Base-by-base conservation (phyloP, 2,797 vertebrate species). In the Acrossocheilus wenchowensis region DNA sequence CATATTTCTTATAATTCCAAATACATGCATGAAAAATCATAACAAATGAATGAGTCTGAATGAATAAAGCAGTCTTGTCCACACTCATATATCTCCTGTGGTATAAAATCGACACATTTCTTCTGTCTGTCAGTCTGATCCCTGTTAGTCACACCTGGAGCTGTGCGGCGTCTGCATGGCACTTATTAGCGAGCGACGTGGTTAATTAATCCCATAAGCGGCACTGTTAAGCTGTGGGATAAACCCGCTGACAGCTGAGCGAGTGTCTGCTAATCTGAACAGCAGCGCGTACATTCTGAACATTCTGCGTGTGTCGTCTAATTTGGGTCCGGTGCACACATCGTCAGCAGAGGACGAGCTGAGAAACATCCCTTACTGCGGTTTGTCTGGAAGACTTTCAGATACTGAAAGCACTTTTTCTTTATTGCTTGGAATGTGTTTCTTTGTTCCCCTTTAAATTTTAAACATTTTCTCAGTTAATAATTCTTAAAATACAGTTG, bases 151-250 rank as follows among this genome's bases (percentile, higher is more conserved):
- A 84, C 89, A 84, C 66, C 86, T 89, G 87, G 11, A 23, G 82
- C 64, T 74, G 41, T 78, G 66, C 30, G 15, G 80, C 36, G 68
- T 50, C 43, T 81, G 62, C 45, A 43, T 0, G 36, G 60, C 80
- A 45, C 50, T 77, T 68, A 74, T 84, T 86, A 86, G 36, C 41
- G 62, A 81, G 74, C 9, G 62, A 86, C 64, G 75, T 85, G 77
- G 73, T 15, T 81, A 87, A 87, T 83, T 79, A 84, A 87, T 90
- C 86, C 78, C 81, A 73, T 86, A 81, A 88, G 84, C 50, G 74
- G 14, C 6, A 21, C 30, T 85, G 68, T 21, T 73, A 69, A 57
- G 78, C 74, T 19, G 43, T 23, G n/a, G 79, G 54, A 57, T 72
- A 73, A 72, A 69, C n/a, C 34, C 52, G 62, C 85, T 83, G 86